Evolutionary conservation across 2,113 vertebrate species (phyloP), one percentile per base, ranked within the genome.

Genomic region (Eretmochelys imbricata): DNA sequence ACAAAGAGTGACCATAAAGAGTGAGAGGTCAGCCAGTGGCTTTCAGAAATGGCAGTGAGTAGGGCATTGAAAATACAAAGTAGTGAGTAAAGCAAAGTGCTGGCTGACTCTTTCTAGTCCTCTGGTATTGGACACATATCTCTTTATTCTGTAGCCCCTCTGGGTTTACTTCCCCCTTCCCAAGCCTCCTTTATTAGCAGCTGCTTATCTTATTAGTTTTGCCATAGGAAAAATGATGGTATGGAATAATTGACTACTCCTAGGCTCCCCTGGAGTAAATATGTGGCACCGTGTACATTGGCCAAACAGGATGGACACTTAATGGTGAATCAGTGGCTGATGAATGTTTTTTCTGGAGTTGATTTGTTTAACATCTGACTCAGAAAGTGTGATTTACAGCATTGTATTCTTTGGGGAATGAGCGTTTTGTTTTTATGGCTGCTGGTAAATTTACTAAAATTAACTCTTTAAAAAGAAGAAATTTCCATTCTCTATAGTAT

Each of bases 181-280:
- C 80, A 80, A 9, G 42, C 11, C 51, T 84, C 79, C 92, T 89
- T 95, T 85, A 75, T 54, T 85, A 93, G 75, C 87, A 96, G 82
- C 75, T 93, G 90, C 46, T 90, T 96, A 96, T 95, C 97, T 95
- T 89, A 89, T 81, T 92, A 90, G 22, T 35, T 89, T 96, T 94
- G 48, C 89, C 79, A 53, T 9, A 42, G 89, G 35, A 86, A 92
- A 96, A 87, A 93, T 42, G 88, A 87, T 57, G 50, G 35, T 38
- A 96, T 93, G 93, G 89, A 97, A 94, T 95, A 93, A 94, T 80
- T 89, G 94, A 81, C 87, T 95, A 79, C 49, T 86, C 89, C 84
- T 53, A 89, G 91, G 53, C 12, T 95, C 54, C 81, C 48, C 35
- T 38, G 54, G 57, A 90, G 27, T 96, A 94, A 97, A 96, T 80